Evolutionary conservation across 2,888 invertebrate species (phyloP), one percentile per base, ranked within the genome.

Genomic region (Isoperla grammatica): DNA sequence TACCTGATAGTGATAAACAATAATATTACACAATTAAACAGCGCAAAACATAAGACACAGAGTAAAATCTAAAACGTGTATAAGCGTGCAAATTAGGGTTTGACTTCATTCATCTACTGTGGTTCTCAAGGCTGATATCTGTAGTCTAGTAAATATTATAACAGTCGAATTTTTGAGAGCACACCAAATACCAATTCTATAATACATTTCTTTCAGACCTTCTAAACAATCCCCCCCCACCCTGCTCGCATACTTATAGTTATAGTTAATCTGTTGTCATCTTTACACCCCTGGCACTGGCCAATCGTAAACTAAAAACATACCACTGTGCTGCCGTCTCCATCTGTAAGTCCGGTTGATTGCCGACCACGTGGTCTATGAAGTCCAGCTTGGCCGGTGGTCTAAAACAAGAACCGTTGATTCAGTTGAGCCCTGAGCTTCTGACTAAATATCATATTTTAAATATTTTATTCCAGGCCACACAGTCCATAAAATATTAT

Each of bases 291-390:
- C n/a, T 50, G 29, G n/a, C 12, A 1, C 20, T 29, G 15, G 17
- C 50, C 17, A 15, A 56, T 23, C 9, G n/a, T n/a, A n/a, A n/a
- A n/a, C n/a, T n/a, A 40, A n/a, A 17, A 45, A 53, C 70, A 69
- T 71, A 84, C 98, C 98, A 99, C 68, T 90, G 83, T 0, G 90
- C 95, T 0, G 86, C 88, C 37, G 82, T 77, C 73, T 92, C 91
- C 98, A 99, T 98, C 67, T 85, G 79, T 48, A 85, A 76, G 69
- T 97, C 93, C 0, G 97, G 95, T 74, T 98, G 97, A 75, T 99
- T 99, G 2, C 96, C 97, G 5, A 99, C 99, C 55, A 95, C 87
- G 72, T 99, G 99, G 74, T 99, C 99, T 60, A 98, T 87, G 71
- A 95, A 95, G 71, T 91, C 84, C 59, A 98, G 79, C 65, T 87